These are phyloP conservation scores for Myotis myotis DNA, from an alignment of 2,797 vertebrate species.

Conservation along the genomic window DNA sequence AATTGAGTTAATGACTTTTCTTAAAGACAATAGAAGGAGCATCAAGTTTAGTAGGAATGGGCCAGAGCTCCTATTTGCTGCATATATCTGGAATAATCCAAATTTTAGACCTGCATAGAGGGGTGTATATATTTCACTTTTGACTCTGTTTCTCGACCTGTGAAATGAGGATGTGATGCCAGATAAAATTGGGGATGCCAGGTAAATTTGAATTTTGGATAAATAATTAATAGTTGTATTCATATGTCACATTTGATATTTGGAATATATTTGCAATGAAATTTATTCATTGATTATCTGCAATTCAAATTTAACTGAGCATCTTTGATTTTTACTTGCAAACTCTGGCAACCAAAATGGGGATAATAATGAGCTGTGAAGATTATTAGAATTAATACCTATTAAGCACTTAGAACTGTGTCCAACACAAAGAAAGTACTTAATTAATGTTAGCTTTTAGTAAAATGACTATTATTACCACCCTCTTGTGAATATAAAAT, in stretches of 20 bases:
- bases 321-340: conserved; percentile 7
- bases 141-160: neutral
- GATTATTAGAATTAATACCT: neutral
- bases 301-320: neutral
- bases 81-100: neutral
- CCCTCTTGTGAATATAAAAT: neutral
- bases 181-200: neutral
- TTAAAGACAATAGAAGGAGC: neutral
- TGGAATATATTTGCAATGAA: neutral
- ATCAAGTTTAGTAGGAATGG: neutral
- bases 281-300: neutral
- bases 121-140: neutral
- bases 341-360: neutral
- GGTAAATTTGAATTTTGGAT: neutral
- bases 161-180: neutral
- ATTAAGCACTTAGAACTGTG: neutral
- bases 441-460: neutral
- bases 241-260: neutral
- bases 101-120: neutral
- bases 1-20: neutral
- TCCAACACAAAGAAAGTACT: neutral
- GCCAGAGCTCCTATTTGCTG: neutral
- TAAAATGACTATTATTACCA: neutral
- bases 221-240: neutral
- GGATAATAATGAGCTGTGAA: neutral